phyloP scores from a whole-genome alignment of 1,140 invertebrate species.

The Cherax destructor region DNA sequence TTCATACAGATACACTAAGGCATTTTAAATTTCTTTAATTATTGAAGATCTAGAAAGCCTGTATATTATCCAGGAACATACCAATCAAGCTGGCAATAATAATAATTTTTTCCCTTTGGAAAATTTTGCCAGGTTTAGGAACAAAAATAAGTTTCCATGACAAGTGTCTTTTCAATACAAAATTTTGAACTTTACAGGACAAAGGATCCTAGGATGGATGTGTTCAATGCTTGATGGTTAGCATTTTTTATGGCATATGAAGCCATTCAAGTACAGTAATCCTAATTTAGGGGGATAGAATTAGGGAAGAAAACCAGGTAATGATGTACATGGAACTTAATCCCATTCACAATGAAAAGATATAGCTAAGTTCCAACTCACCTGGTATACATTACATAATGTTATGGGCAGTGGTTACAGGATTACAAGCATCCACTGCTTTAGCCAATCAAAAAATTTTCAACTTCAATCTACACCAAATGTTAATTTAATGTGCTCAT shows the following conservation, averaged over 20 bases:
- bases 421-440: slow-evolving; percentile 34
- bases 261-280: neutral
- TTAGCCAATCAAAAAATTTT: too few relatives aligned
- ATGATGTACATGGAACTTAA: neutral
- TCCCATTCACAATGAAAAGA: neutral
- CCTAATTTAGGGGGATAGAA: slow-evolving; percentile 12
- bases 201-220: neutral
- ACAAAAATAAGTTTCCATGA: too few relatives aligned
- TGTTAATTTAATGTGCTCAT: neutral
- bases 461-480: neutral
- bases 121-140: too few relatives aligned
- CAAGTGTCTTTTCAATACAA: too few relatives aligned
- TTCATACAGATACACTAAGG: too few relatives aligned
- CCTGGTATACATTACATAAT: neutral
- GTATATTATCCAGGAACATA: too few relatives aligned
- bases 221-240: neutral
- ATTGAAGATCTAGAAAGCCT: too few relatives aligned
- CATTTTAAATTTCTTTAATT: too few relatives aligned
- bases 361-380: neutral
- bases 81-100: too few relatives aligned
- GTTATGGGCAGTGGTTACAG: slow-evolving; percentile 10
- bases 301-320: neutral
- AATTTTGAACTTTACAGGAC: neutral
- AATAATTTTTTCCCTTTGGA: too few relatives aligned
- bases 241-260: neutral